These are phyloP conservation scores for Drosophila aldrichi DNA, from an alignment of 2,888 invertebrate species.

Conservation along the genomic window DNA sequence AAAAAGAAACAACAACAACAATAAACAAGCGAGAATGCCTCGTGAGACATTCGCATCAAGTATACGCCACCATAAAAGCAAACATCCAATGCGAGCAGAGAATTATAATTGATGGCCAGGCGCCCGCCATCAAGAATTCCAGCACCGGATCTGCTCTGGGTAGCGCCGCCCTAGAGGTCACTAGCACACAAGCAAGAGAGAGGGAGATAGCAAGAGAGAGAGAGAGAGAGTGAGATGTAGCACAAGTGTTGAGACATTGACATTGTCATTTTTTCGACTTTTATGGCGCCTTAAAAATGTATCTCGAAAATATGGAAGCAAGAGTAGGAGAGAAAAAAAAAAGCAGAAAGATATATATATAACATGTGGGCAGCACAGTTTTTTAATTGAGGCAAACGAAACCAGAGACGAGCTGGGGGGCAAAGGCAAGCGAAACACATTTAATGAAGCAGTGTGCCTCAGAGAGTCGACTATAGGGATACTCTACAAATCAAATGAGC, in stretches of 20 bases:
- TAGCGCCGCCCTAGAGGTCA: slow-evolving; percentile 60
- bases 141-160: slow-evolving; percentile 11
- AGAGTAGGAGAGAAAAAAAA: not conserved
- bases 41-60: slow-evolving; percentile 62
- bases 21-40: slow-evolving; percentile 34
- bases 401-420: slow-evolving; percentile 33
- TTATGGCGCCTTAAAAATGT: slow-evolving; percentile 79
- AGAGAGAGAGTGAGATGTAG: not conserved
- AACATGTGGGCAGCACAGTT: slow-evolving; percentile 55
- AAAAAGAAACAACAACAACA: slow-evolving; percentile 12
- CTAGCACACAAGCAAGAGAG: slow-evolving; percentile 56
- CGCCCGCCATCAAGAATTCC: slow-evolving; percentile 29
- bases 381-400: slow-evolving; percentile 57
- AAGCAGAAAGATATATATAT: not conserved
- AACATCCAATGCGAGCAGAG: slow-evolving; percentile 58
- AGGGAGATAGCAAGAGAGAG: not conserved
- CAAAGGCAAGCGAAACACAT: slow-evolving; percentile 26
- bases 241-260: slow-evolving; percentile 67
- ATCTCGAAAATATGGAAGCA: slow-evolving; percentile 61
- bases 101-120: slow-evolving; percentile 64
- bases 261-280: slow-evolving; percentile 78
- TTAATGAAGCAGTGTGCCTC: not conserved
- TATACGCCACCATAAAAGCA: slow-evolving; percentile 70
- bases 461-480: slow-evolving; percentile 10
- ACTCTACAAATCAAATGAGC: not conserved